Base-by-base conservation (phyloP, 2,113 vertebrate genomes). In the Nothocercus nigrocapillus region DNA sequence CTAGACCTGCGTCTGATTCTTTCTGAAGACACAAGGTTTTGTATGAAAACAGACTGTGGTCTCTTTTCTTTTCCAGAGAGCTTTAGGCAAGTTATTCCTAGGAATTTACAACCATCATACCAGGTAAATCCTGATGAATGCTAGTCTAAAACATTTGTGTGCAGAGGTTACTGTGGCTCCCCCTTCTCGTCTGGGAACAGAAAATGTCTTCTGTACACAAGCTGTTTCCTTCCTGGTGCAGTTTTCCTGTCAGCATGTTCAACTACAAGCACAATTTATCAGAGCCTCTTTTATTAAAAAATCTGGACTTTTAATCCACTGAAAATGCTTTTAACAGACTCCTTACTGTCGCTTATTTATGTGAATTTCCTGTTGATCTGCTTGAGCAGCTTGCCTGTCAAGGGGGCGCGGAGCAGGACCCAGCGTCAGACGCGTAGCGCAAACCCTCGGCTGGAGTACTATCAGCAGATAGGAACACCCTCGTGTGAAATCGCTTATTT, bases 401-500 rank as follows among this genome's bases (percentile, higher is more conserved):
- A 53, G 88, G 61, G 59, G 75, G 25, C 72, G 88, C 42, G 25
- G 61, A 81, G 30, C 34, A 80, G 51, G 49, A 91, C 15, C 25
- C 63, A 38, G 5, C 67, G 51, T 38, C 5, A 44, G n/a, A n/a
- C 85, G 34, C 47, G 83, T 11, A 69, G 76, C 25, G 82, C 36
- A 84, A 92, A 58, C 25, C 63, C 40, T 78, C 79, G 1, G 2
- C 44, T 92, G 66, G 58, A 73, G 58, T 79, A 90, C 58, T 92
- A 91, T 93, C 86, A 91, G 74, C 58, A 92, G 85, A 85, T 94
- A 42, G 78, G 49, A 93, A 90, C 51, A 63, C 15, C 76, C 28
- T 82, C 73, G 51, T 36, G 30, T 62, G 82, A 95, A 63, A 92
- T 51, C 76, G 82, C 75, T 95, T 93, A 80, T 96, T 95, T 96